These are phyloP conservation scores for Calidris pygmaea DNA, from an alignment of 2,113 vertebrate species.

Conservation along the genomic window DNA sequence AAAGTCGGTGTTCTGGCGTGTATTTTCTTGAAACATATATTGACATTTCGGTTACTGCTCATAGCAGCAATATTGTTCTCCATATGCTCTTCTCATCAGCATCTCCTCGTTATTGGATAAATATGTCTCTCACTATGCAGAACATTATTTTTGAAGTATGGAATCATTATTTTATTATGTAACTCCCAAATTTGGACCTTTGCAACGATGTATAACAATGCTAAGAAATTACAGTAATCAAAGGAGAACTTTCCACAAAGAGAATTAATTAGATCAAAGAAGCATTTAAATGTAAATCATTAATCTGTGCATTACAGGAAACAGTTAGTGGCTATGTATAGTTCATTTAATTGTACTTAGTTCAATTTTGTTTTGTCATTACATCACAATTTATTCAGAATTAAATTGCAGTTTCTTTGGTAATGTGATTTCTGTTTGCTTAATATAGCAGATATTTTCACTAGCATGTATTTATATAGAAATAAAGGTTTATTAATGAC, in stretches of 20 bases:
- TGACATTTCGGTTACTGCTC: neutral
- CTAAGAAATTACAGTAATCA: conserved; percentile 24
- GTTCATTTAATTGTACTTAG: conserved; percentile 30
- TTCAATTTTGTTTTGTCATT: conserved; percentile 33
- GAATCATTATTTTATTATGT: conserved; percentile 19
- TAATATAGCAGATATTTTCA: conserved; percentile 4
- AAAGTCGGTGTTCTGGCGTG: neutral
- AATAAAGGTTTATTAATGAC: conserved; percentile 20
- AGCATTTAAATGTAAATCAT: conserved; percentile 13
- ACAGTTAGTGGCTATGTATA: conserved; percentile 3
- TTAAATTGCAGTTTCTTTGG: conserved; percentile 34
- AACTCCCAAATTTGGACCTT: conserved; percentile 34
- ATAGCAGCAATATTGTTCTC: conserved; percentile 7
- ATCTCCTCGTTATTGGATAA: neutral
- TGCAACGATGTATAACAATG: neutral
- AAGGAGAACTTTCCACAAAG: conserved; percentile 24
- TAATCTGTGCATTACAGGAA: conserved; percentile 17
- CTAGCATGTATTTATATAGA: neutral
- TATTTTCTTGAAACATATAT: neutral
- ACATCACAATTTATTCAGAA: neutral
- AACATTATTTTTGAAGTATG: conserved; percentile 35
- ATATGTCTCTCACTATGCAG: conserved; percentile 10
- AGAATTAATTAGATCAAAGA: conserved; percentile 30
- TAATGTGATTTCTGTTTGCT: conserved; percentile 52
- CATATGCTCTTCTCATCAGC: conserved; percentile 31